Percentiles rank a stretch among this genome's conserved stretches.
Evolutionary conservation across 2,797 vertebrate species (phyloP).

Genomic region (Anguilla obscura): DNA sequence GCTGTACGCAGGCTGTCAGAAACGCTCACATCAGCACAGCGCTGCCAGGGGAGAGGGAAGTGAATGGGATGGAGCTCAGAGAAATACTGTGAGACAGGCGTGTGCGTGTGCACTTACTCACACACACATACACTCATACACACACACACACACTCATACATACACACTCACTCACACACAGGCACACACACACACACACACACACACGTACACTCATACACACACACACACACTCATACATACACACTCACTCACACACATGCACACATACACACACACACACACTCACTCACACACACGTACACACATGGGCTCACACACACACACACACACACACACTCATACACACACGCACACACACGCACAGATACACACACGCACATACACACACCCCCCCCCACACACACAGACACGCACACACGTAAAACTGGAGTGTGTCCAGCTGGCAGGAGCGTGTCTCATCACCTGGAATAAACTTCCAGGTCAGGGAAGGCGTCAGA

Average conservation of each 20-base stretch:
- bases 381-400: too few relatives aligned
- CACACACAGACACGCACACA: neutral
- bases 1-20: slow-evolving; percentile 22
- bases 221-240: neutral
- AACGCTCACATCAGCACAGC: neutral
- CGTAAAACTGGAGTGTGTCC: neutral
- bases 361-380: neutral
- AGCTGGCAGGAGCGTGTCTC: neutral
- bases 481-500: neutral
- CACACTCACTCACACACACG: neutral
- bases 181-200: neutral
- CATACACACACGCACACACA: neutral
- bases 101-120: neutral
- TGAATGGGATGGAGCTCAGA: slow-evolving; percentile 31
- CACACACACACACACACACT: neutral
- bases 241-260: too few relatives aligned
- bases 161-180: too few relatives aligned
- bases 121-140: too few relatives aligned
- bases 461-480: neutral
- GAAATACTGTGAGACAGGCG: slow-evolving; percentile 27
- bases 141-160: too few relatives aligned
- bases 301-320: slow-evolving; percentile 14
- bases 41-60: neutral
- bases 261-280: neutral
- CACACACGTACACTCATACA: slow-evolving; percentile 6